Percentiles rank a stretch among this genome's conserved stretches.
These are phyloP conservation scores for Chrysolina americana DNA, from an alignment of 2,888 invertebrate species.

Conservation along the genomic window DNA sequence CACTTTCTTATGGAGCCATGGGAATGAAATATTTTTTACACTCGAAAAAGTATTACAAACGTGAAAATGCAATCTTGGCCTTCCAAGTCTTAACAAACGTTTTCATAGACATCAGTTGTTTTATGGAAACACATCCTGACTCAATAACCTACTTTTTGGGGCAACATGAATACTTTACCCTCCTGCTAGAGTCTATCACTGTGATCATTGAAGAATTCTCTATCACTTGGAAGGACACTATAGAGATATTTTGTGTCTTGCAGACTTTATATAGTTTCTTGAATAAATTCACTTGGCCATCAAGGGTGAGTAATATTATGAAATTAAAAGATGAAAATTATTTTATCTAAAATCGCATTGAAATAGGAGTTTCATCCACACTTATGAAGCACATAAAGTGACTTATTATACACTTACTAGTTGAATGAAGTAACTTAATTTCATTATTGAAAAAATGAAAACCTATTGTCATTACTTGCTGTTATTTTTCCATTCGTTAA, in stretches of 20 bases:
- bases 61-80: constrained; percentile 76
- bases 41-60: constrained; percentile 73
- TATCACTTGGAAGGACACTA: constrained; percentile 84
- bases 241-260: constrained; percentile 81
- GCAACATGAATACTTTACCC: constrained; percentile 71
- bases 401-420: too few species aligned
- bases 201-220: constrained; percentile 79
- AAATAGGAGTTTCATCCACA: too few species aligned
- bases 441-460: too few species aligned
- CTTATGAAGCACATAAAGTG: too few species aligned
- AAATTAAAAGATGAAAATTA: too few species aligned
- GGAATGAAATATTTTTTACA: constrained; percentile 75
- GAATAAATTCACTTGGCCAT: constrained; percentile 71
- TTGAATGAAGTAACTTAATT: too few species aligned
- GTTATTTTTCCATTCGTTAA: too few species aligned
- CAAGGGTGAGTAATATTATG: constrained; percentile 67
- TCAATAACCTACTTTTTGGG: constrained; percentile 52
- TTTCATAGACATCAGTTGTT: constrained; percentile 72
- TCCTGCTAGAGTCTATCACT: constrained; percentile 77
- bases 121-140: constrained; percentile 56
- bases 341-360: too few species aligned
- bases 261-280: constrained; percentile 72
- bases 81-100: constrained; percentile 77
- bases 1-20: constrained; percentile 70
- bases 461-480: too few species aligned